Base-by-base conservation (phyloP, 2,113 vertebrate genomes). In the Microtus montanus region DNA sequence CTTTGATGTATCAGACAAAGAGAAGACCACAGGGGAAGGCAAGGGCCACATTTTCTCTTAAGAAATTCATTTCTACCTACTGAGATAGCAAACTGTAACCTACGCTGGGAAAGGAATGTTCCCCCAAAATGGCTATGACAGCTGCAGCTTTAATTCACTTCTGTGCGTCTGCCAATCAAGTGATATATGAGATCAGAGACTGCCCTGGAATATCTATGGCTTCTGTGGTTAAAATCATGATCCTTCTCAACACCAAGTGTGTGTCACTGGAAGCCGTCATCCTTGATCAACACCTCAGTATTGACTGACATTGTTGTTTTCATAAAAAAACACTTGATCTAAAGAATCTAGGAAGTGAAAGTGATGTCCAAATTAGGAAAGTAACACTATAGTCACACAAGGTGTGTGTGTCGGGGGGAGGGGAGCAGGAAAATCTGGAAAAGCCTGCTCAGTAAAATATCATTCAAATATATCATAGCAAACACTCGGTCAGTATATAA, bases 121-220 rank as follows among this genome's bases (percentile, higher is more conserved):
- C 90, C 97, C 92, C 97, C 97, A 98, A 98, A 98, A 97, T 97
- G 97, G 95, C 96, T 96, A 80, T 97, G 97, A 98, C 98, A 98
- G 97, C 58, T 85, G 75, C 7, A 87, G 80, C 95, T 97, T 98
- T 98, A 98, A 98, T 98, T 98, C 97, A 98, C 97, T 98, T 91
- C 95, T 97, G 93, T 98, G 97, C 97, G 97, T 98, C 95, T 94
- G 96, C 96, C 97, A 98, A 98, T 98, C 98, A 98, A 96, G 95
- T 98, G 97, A 98, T 96, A 98, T 98, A 98, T 98, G 96, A 98
- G 98, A 98, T 98, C 98, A 97, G 95, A 80, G 93, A 96, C 95
- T 97, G 87, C 77, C 95, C 93, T 98, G 85, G 95, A 98, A 98
- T 94, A 98, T 95, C 93, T 70, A 78, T 93, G 75, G 24, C 96